Conservation (phyloP, 1,140 invertebrate species). For the Ooceraea biroi region DNA sequence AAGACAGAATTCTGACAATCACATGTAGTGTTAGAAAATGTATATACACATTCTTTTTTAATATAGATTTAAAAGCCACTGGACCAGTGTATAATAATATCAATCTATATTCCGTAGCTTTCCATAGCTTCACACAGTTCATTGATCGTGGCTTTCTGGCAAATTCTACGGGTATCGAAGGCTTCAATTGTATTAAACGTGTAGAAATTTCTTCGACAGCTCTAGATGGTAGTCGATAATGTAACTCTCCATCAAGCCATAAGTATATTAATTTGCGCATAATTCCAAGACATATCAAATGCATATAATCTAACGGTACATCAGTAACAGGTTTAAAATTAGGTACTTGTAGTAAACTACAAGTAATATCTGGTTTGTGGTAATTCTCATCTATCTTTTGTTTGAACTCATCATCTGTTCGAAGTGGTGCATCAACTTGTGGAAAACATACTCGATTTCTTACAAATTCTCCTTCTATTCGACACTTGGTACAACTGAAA, state of each 20-base stretch:
- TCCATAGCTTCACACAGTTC: neutral
- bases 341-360: neutral
- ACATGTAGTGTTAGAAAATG: neutral
- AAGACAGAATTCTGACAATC: neutral
- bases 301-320: neutral
- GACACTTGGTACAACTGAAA: neutral
- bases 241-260: neutral
- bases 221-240: neutral
- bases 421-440: neutral
- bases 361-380: neutral
- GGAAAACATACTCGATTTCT: slow-evolving; percentile 5
- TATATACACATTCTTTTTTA: neutral
- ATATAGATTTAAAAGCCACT: no score
- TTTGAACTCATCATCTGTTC: neutral
- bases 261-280: neutral
- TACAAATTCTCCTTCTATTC: neutral
- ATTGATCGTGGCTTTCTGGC: neutral
- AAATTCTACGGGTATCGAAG: neutral
- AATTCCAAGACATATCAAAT: neutral
- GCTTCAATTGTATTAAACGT: neutral
- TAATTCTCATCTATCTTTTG: neutral
- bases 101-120: neutral
- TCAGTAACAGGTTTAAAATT: neutral
- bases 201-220: neutral
- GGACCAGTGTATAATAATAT: neutral